Evolutionary conservation across 2,888 invertebrate genomes (phyloP), one percentile per base, ranked within the genome.

Genomic region (Galerucella pusilla): DNA sequence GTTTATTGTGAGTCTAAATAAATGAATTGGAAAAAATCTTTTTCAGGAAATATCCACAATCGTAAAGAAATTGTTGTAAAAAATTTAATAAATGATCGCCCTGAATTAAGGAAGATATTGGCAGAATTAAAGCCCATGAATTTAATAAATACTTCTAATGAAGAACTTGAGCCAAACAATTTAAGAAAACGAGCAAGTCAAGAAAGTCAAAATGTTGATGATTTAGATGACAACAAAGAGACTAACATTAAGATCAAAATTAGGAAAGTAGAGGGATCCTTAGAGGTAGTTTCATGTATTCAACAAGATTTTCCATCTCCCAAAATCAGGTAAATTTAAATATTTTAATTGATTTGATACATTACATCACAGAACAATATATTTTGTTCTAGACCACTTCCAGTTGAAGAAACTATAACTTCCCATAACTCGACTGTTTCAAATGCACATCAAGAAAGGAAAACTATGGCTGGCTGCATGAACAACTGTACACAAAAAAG

Each of bases 201-300:
- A 46, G 46, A 42, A 57, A 57, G 12, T 25, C 28, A 25, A 14
- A 28, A 66, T 16, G 7, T n/a, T 2, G 16, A 46, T 12, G 67
- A 75, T 57, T 63, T 35, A 35, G 46, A 20, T 49, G 45, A 52
- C 20, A 57, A 67, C 49, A 66, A 64, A 67, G 68, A 78, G n/a
- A 78, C 74, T n/a, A 75, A 74, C 57, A 75, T 77, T 57, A 75
- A 76, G 49, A 78, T 76, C 54, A 78, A 76, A 69, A 78, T 78
- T 57, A 72, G 75, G 16, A 74, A 75, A 69, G 60, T 69, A 14
- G 73, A 76, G 14, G 78, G 74, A 35, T 66, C 70, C 3, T 25
- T 78, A 35, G 73, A 76, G 57, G 74, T 68, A 16, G 74, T 76
- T 25, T 78, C 78, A 16, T 67, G 68, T 25, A 54, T 75, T 52